Base-by-base conservation (phyloP, 2,888 invertebrate species). In the Muschampia plurimacula region DNA sequence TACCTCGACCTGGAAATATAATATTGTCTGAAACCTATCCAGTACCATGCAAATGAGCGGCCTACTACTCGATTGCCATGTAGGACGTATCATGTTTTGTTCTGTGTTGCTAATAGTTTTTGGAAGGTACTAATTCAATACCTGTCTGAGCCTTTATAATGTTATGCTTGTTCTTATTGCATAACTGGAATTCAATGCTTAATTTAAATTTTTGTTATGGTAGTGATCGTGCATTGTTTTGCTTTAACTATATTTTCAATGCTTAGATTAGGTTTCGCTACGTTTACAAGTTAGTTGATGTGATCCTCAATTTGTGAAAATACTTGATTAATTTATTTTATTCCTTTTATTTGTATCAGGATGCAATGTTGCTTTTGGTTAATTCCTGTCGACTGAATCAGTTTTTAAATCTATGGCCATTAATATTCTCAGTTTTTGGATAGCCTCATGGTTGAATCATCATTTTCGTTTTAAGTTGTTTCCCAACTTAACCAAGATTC, bases 61-160 rank as follows among this genome's bases (percentile, higher is more conserved):
- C 62, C 72, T 67, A 71, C 72, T 62, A 72, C 67, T 72, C 72
- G 55, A 72, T 72, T 72, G 60, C 62, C 62, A 72, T 72, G 52
- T 67, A 72, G 67, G 60, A 60, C 71, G 46, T 71, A 72, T 72
- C 62, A 67, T 67, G 55, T 67, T 52, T 52, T 71, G 66, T 60
- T 66, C 5, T 8, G 28, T 8, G 32, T 39, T 39, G 65, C 60
- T 12, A 60, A 41, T 44, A 41, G 22, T 44, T 67, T 67, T 67
- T 62, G 66, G 68, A 52, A 36, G 9, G 22, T 13, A 60, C 22
- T 10, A 9, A 66, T 70, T 28, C 59, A 49, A 59, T 36, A 41
- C 60, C 39, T n/a, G 46, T 36, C 39, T 71, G 6, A 22, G 41
- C 10, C 46, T 44, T 15, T 49, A 52, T 3, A 55, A 52, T 52